These are phyloP conservation scores for Microctonus aethiopoides DNA, from an alignment of 2,888 invertebrate species.

Conservation along the genomic window DNA sequence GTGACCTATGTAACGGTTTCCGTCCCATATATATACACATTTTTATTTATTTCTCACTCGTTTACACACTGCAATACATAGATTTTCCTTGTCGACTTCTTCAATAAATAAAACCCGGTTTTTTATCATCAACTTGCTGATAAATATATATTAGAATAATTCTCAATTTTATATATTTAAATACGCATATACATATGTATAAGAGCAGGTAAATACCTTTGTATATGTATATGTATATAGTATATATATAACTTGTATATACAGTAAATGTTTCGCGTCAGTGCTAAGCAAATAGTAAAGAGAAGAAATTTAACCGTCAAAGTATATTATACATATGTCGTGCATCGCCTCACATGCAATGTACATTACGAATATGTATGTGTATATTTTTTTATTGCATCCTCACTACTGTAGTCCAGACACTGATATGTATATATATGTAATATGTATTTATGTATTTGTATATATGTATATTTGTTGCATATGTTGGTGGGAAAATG, in stretches of 20 bases:
- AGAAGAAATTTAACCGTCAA: not conserved
- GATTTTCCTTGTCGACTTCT: no score
- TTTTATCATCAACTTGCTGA: no score
- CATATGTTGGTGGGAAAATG: not conserved
- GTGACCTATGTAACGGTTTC: constrained; percentile 37
- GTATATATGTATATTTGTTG: not conserved
- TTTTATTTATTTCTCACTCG: not conserved
- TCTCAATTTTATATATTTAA: no score
- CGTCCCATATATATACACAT: constrained; percentile 30
- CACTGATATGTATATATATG: not conserved
- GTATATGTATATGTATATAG: no score
- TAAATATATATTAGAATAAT: no score
- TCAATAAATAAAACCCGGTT: not conserved
- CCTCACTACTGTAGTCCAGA: not conserved
- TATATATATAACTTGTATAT: no score
- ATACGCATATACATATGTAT: not conserved
- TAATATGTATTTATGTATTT: no score
- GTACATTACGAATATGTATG: not conserved
- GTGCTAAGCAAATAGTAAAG: not conserved
- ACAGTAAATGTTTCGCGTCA: no score
- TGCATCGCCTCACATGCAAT: not conserved
- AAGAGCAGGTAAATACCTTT: no score
- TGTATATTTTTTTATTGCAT: not conserved
- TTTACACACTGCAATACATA: no score
- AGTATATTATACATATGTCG: not conserved